These are phyloP conservation scores for Sebastiscus albofasciatus DNA, from an alignment of 2,797 vertebrate species.

Conservation along the genomic window DNA sequence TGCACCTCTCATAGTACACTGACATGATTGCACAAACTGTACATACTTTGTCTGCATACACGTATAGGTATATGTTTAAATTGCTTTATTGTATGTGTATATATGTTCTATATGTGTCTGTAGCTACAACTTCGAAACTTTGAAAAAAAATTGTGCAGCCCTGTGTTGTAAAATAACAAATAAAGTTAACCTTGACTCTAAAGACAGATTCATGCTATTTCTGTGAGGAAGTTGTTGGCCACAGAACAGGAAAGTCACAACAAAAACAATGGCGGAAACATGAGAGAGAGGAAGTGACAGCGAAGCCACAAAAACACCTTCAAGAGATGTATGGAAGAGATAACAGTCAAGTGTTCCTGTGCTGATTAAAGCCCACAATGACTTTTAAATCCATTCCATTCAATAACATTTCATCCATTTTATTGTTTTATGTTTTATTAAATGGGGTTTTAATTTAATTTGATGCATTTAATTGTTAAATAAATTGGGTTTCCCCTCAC, in stretches of 20 bases:
- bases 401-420: neutral
- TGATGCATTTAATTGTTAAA: neutral
- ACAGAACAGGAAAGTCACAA: neutral
- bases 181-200: neutral
- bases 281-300: neutral
- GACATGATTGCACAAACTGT: neutral
- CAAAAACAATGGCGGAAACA: neutral
- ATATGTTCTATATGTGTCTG: neutral
- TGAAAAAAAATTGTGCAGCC: neutral
- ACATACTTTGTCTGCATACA: neutral
- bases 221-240: neutral
- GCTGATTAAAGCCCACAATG: too few species aligned
- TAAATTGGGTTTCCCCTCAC: neutral
- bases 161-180: neutral
- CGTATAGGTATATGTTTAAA: neutral
- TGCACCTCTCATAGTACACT: neutral
- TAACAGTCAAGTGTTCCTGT: neutral
- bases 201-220: neutral
- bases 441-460: neutral
- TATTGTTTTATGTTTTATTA: neutral
- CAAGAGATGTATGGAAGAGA: neutral
- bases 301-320: neutral
- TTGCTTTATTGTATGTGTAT: neutral
- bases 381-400: neutral
- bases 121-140: neutral